Conservation (phyloP, 2,113 vertebrate genomes). For the Dasyprocta punctata region DNA sequence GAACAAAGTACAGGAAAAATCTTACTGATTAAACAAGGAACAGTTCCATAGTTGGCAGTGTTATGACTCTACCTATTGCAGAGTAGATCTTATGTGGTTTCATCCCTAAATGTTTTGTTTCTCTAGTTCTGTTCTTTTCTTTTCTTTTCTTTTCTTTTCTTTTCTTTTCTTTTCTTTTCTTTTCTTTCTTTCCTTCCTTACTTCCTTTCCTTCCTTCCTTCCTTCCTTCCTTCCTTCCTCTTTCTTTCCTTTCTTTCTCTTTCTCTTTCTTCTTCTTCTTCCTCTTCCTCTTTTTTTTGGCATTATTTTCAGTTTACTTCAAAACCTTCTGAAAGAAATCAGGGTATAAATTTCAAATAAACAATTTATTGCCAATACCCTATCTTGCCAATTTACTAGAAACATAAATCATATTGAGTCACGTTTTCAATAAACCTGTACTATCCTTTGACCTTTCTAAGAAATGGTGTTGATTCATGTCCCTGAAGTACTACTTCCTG, state of each 20-base stretch:
- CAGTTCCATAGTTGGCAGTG: background rate
- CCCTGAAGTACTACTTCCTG: background rate
- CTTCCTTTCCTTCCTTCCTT: too few species aligned
- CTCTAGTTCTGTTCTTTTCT: too few species aligned
- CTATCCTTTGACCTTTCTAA: slow-evolving; percentile 33
- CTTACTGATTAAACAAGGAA: slow-evolving; percentile 15
- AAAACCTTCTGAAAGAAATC: slow-evolving; percentile 29
- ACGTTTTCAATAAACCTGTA: background rate
- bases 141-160: too few species aligned
- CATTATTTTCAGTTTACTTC: background rate
- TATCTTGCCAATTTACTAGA: background rate
- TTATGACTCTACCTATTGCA: background rate
- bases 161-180: too few species aligned
- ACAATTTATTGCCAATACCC: background rate
- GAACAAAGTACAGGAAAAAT: background rate
- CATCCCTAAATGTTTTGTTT: background rate
- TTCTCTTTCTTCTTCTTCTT: too few species aligned
- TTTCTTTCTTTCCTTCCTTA: too few species aligned
- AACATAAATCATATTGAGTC: background rate
- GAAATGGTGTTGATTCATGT: background rate
- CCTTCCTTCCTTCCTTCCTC: too few species aligned
- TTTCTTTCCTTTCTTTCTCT: too few species aligned
- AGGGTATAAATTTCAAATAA: slow-evolving; percentile 36
- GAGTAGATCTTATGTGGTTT: background rate
- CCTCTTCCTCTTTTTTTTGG: too few species aligned